Percentiles rank a stretch among this genome's conserved stretches.
Conservation (phyloP, 2,888 invertebrate genomes). For the Athetis lepigone region DNA sequence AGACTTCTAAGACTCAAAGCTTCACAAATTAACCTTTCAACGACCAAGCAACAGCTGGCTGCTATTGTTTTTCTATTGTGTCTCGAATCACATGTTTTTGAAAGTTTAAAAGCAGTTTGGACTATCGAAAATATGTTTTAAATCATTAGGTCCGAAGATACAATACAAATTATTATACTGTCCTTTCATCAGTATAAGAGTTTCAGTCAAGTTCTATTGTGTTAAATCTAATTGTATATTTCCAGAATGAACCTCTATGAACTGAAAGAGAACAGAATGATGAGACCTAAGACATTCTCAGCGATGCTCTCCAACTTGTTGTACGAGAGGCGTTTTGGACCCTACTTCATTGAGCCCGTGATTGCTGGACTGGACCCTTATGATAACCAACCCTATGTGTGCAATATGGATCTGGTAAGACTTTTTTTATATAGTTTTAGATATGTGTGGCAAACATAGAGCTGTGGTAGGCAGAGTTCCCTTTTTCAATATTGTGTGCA, state of each 20-base stretch:
- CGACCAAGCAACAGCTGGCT: too few species aligned
- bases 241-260: conserved; percentile 97
- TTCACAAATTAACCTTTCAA: too few species aligned
- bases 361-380: conserved; percentile 98
- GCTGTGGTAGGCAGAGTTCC: too few species aligned
- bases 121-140: too few species aligned
- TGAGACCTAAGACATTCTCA: conserved; percentile 97
- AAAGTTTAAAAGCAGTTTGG: too few species aligned
- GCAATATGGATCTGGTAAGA: conserved; percentile 98
- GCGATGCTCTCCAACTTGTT: conserved; percentile 98
- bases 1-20: too few species aligned
- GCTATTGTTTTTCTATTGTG: too few species aligned
- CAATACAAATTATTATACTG: background rate
- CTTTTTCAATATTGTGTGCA: too few species aligned
- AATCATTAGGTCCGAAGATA: too few species aligned
- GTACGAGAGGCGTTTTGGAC: conserved; percentile 99
- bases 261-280: conserved; percentile 97
- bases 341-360: conserved; percentile 99
- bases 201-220: background rate
- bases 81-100: too few species aligned
- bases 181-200: background rate
- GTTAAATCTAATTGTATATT: conserved; percentile 30
- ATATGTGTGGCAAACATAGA: too few species aligned
- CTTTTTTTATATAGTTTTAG: background rate
- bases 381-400: conserved; percentile 96